These are phyloP conservation scores for Campopleginae sp. DNA, from an alignment of 2,888 invertebrate genomes.

Conservation along the genomic window DNA sequence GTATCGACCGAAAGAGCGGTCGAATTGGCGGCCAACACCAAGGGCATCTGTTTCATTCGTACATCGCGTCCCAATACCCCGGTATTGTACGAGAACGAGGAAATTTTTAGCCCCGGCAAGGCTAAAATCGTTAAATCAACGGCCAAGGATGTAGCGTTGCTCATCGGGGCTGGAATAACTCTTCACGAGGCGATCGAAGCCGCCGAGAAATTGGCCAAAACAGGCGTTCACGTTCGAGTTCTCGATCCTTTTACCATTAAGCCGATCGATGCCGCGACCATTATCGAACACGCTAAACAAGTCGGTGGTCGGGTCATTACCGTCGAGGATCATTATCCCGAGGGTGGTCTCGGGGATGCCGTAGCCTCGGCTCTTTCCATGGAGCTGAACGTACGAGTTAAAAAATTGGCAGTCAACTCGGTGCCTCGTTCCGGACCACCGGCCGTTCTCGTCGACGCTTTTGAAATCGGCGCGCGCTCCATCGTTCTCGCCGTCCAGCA, in stretches of 20 bases:
- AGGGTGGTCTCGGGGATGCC: conserved; percentile 98
- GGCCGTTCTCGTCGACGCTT: conserved; percentile 92
- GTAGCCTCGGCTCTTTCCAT: conserved; percentile 92
- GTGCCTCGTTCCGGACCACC: conserved; percentile 98
- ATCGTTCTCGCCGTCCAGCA: conserved; percentile 90
- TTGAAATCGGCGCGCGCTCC: conserved; percentile 93
- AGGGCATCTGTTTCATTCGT: conserved; percentile 97
- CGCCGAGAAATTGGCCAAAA: conserved; percentile 89
- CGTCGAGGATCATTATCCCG: conserved; percentile 98
- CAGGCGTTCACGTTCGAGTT: conserved; percentile 91
- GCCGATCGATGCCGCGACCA: conserved; percentile 93
- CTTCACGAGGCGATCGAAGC: conserved; percentile 95
- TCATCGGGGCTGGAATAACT: conserved; percentile 98
- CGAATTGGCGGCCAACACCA: conserved; percentile 97
- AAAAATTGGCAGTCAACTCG: conserved; percentile 91
- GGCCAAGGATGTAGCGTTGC: conserved; percentile 91
- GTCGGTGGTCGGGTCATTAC: conserved; percentile 94
- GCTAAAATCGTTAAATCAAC: conserved; percentile 92
- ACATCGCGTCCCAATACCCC: conserved; percentile 96
- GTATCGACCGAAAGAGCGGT: conserved; percentile 97
- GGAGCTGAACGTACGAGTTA: conserved; percentile 89
- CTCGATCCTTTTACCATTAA: conserved; percentile 98
- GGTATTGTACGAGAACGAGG: conserved; percentile 94
- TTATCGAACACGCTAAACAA: conserved; percentile 91
- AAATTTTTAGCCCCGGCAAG: conserved; percentile 91